phyloP scores from a whole-genome alignment of 2,888 invertebrate species.

The Ectropis crepuscularia region DNA sequence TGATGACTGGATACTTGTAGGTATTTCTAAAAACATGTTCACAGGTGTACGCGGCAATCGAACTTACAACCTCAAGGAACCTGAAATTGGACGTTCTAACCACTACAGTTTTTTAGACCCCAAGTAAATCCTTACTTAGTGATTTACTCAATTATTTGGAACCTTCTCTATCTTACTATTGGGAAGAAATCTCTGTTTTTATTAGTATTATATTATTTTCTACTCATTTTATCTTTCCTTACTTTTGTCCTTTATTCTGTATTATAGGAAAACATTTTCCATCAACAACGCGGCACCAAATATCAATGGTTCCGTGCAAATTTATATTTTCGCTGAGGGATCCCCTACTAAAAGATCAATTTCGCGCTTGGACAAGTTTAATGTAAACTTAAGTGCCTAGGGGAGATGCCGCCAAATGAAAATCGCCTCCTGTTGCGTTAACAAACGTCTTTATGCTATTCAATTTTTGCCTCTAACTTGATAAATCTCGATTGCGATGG shows the following conservation, averaged over 20 bases:
- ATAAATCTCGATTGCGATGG: slow-evolving; percentile 19
- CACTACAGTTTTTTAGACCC: no score
- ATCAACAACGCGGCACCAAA: slow-evolving; percentile 55
- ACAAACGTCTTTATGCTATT: slow-evolving; percentile 78
- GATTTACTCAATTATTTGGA: no score
- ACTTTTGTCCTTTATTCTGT: slow-evolving; percentile 1
- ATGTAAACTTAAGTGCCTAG: slow-evolving; percentile 82
- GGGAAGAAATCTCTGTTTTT: no score
- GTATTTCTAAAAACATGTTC: no score
- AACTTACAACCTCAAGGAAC: no score
- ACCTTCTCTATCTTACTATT: no score
- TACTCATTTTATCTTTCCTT: not conserved
- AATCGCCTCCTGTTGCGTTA: slow-evolving; percentile 68
- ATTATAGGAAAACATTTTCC: slow-evolving; percentile 36
- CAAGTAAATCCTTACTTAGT: no score
- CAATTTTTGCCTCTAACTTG: slow-evolving; percentile 59
- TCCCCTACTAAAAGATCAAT: slow-evolving; percentile 83
- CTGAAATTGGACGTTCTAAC: no score
- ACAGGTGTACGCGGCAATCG: no score
- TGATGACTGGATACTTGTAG: no score
- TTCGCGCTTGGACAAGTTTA: slow-evolving; percentile 83
- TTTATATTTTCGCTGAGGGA: slow-evolving; percentile 77
- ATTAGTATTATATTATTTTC: no score
- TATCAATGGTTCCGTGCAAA: slow-evolving; percentile 74
- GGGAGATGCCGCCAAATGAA: slow-evolving; percentile 75